Evolutionary conservation across 2,797 vertebrate genomes (phyloP), one percentile per base, ranked within the genome.

Genomic region (Paedocypris micromegethes): DNA sequence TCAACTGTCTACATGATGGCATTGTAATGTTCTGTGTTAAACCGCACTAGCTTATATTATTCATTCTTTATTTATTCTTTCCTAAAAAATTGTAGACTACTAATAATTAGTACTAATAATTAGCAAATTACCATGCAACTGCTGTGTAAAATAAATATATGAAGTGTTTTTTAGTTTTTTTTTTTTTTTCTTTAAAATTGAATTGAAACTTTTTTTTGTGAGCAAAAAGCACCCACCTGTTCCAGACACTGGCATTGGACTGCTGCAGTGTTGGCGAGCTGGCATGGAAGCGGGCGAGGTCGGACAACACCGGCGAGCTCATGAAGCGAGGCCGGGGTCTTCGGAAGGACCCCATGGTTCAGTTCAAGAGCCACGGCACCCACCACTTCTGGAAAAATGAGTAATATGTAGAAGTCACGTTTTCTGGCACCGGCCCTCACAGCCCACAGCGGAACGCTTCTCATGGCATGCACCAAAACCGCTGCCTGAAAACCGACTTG

Each of bases 291-390:
- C 94, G 88, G 0, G 93, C 92, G 49, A 98, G 86, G 69, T 98
- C 96, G 0, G 93, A 95, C 76, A 98, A 90, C 38, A 94, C 94
- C 0, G 96, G 96, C 3, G 96, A 97, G 80, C 96, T 98, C 95
- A 98, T 95, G 81, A 98, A 97, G 8, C 95, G 94, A 0, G 94
- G 92, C 3, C 95, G 84, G 0, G 93, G 94, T 42, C 91, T 87
- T 43, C 93, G 86, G 81, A 95, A 93, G 0, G 96, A 97, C 79
- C 96, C 94, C 96, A 97, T 97, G 80, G 45, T 80, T 74, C 69
- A 73, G 58, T 23, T n/a, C 50, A 51, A 64, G 70, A 23, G 23
- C 23, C 23, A 23, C 23, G 23, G 1, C 23, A 23, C 23, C 23
- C 23, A 23, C 23, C 23, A 23, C 23, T 23, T 23, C 23, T 23